Evolutionary conservation across 2,113 vertebrate species (phyloP).

Genomic region (Poicephalus gulielmi): DNA sequence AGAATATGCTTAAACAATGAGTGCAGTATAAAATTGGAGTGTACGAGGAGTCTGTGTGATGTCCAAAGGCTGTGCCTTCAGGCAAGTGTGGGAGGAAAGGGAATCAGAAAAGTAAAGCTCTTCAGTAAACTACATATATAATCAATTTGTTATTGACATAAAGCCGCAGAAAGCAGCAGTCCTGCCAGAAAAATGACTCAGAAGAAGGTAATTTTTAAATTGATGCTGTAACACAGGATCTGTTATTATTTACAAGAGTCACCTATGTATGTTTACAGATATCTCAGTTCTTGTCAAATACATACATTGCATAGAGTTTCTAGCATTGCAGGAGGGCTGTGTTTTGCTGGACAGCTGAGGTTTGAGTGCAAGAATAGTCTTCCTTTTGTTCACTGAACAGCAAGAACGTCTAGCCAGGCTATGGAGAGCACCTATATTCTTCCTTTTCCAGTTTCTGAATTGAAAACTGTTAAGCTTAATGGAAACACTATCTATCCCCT

Average conservation of each 20-base stretch:
- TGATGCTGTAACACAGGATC: background rate
- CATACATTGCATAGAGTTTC: background rate
- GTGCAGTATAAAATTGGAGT: background rate
- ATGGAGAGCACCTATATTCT: background rate
- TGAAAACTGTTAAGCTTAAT: slow-evolving; percentile 1
- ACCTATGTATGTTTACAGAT: background rate
- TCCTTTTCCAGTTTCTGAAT: background rate
- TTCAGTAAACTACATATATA: background rate
- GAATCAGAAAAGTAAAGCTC: background rate
- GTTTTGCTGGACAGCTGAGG: background rate
- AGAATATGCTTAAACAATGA: background rate
- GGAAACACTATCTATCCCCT: background rate
- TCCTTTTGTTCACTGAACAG: background rate
- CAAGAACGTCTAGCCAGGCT: background rate
- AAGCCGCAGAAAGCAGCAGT: background rate
- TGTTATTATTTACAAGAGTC: background rate
- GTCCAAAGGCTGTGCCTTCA: background rate
- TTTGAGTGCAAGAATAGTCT: background rate
- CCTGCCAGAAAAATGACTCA: background rate
- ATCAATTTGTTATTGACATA: background rate
- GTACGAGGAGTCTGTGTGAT: background rate
- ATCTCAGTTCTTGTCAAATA: background rate
- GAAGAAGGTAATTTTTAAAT: background rate
- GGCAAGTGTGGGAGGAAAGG: background rate
- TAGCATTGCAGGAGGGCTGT: background rate